phyloP scores from a whole-genome alignment of 1,140 invertebrate species.

The Cotesia vestalis region DNA sequence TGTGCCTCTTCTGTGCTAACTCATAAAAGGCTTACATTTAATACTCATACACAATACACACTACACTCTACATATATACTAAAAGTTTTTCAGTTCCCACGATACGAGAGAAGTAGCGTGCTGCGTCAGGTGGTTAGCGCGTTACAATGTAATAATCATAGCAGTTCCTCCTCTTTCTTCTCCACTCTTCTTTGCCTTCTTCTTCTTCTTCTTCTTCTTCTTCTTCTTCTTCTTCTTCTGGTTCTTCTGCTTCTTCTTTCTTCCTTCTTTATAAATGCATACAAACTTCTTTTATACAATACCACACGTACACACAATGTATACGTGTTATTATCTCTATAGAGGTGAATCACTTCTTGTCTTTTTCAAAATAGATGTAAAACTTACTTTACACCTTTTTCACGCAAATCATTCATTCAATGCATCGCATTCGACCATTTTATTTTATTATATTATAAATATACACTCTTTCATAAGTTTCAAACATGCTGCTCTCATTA shows the following conservation, averaged over 20 bases:
- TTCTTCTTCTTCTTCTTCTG: too few species aligned
- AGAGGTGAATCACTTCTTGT: background rate
- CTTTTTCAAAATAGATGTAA: slow-evolving; percentile 46
- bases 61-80: slow-evolving; percentile 19
- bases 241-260: slow-evolving; percentile 12
- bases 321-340: too few species aligned
- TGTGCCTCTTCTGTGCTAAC: slow-evolving; percentile 37
- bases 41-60: too few species aligned
- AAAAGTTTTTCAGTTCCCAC: slow-evolving; percentile 51
- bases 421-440: background rate
- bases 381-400: slow-evolving; percentile 31
- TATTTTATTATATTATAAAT: slow-evolving; percentile 41
- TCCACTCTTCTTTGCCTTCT: too few species aligned
- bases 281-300: background rate
- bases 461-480: background rate
- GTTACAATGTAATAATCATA: slow-evolving; percentile 10
- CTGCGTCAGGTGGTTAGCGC: slow-evolving; percentile 52
- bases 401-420: background rate
- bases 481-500: slow-evolving; percentile 8
- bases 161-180: slow-evolving; percentile 9
- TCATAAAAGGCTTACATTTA: slow-evolving; percentile 33
- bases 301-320: too few species aligned
- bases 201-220: slow-evolving; percentile 16
- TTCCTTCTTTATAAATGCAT: slow-evolving; percentile 18
- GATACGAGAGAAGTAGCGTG: slow-evolving; percentile 30